phyloP scores from a whole-genome alignment of 2,888 invertebrate species.

The Sminthurides aquaticus region DNA sequence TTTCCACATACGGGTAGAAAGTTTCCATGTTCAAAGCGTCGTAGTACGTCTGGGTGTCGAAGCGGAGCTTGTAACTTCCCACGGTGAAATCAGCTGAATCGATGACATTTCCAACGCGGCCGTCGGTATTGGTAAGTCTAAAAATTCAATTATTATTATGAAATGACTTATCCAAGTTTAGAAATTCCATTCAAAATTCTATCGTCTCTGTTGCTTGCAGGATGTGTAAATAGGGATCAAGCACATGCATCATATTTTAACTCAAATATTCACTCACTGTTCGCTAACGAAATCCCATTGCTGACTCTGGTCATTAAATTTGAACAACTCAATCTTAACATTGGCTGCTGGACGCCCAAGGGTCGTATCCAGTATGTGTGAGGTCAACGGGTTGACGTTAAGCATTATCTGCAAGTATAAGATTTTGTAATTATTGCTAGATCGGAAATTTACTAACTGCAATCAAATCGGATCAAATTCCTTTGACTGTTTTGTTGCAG shows the following conservation, averaged over 20 bases:
- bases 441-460: no score
- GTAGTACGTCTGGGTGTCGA: constrained; percentile 66
- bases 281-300: constrained; percentile 58
- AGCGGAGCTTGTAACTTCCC: constrained; percentile 67
- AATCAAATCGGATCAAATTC: no score
- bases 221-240: constrained; percentile 4
- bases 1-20: constrained; percentile 70
- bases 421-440: background rate
- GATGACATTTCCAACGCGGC: constrained; percentile 58
- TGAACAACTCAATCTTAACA: constrained; percentile 61
- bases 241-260: no score
- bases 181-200: background rate
- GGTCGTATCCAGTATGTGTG: constrained; percentile 67
- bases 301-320: constrained; percentile 50
- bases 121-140: constrained; percentile 53
- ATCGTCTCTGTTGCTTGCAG: background rate
- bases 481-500: no score
- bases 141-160: constrained; percentile 9
- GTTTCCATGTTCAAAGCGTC: constrained; percentile 45
- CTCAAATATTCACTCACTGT: constrained; percentile 37
- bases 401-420: background rate
- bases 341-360: constrained; percentile 61
- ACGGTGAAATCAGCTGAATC: constrained; percentile 56
- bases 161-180: no score
- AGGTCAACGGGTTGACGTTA: constrained; percentile 54